A percentile compares a stretch with the other conserved stretches of the same genome.
These are phyloP conservation scores for Lepidurus packardi DNA, from an alignment of 1,140 invertebrate species.

Conservation along the genomic window DNA sequence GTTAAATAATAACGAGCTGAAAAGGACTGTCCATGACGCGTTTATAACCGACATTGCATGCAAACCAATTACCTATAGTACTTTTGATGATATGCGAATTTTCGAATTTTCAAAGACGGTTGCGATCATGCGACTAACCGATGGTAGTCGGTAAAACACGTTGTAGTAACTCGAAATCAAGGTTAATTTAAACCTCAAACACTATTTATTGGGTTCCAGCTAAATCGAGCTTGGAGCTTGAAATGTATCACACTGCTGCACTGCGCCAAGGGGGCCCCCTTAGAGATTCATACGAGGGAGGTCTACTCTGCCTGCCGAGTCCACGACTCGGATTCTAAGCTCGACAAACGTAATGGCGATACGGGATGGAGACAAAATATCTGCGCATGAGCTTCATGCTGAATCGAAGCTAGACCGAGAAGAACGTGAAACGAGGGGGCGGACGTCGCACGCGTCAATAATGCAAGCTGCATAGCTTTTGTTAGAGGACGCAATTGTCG, in stretches of 20 bases:
- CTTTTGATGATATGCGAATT: no score
- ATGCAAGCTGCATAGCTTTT: neutral
- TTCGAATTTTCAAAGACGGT: no score
- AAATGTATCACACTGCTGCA: constrained; percentile 21
- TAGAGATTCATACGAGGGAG: neutral
- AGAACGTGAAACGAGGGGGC: neutral
- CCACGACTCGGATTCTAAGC: constrained; percentile 10
- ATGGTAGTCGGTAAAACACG: neutral
- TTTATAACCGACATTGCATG: no score
- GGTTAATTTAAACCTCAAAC: neutral
- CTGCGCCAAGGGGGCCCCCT: constrained; percentile 15
- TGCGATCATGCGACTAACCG: neutral
- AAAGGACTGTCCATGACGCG: no score
- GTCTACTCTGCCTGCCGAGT: constrained; percentile 6
- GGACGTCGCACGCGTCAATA: constrained; percentile 12
- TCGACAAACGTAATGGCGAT: constrained; percentile 15
- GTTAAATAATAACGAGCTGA: neutral
- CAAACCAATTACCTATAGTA: no score
- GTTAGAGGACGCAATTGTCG: neutral
- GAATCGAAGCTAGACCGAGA: neutral
- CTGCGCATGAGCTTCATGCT: constrained; percentile 13
- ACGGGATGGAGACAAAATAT: constrained; percentile 13
- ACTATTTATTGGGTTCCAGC: neutral
- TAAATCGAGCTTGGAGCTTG: constrained; percentile 7
- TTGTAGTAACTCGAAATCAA: neutral